Base-by-base conservation (phyloP, 2,888 invertebrate species). In the Phoenoteleia sp. region DNA sequence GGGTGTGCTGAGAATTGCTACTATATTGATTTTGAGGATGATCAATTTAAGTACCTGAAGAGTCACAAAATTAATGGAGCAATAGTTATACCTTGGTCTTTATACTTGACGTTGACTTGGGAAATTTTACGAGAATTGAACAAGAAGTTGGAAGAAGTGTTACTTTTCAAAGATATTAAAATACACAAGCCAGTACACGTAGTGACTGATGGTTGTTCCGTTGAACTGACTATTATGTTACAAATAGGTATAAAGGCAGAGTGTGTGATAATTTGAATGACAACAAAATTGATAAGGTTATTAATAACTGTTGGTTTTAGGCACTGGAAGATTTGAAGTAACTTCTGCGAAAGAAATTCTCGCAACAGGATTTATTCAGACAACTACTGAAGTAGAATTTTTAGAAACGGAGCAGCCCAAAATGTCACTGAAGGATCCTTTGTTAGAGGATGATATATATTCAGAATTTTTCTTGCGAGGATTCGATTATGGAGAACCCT, bases 321-420 rank as follows among this genome's bases (percentile, higher is more conserved):
- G 94, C n/a, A 92, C 92, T 69, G 94, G 94, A 64, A 90, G 84
- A 75, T 92, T 91, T 29, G 90, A 96, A 95, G 95, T 96, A 54
- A 95, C 96, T 0, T 96, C 97, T 91, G 95, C 95, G 2, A 95
- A 95, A 4, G 95, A 11, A 3, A 25, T 56, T 6, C n/a, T 97
- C 27, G 96, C 96, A 0, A 96, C 96, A 0, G 97, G 97, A 27
- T 95, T 94, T 25, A 95, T 97, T 72, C 95, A 95, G 67, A 94
- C 95, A 4, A 95, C 95, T 80, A 94, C 88, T 11, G 75, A 42
- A n/a, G 81, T 88, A 17, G 89, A 92, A 1, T 33, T 71, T 21
- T 39, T 69, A 0, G 7, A 66, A 7, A n/a, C 52, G 3, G 47
- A 13, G 9, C 36, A 58, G 15, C 2, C 6, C 6, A n/a, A 21